phyloP scores from a whole-genome alignment of 2,797 vertebrate species.

The Nannoperca obscura region DNA sequence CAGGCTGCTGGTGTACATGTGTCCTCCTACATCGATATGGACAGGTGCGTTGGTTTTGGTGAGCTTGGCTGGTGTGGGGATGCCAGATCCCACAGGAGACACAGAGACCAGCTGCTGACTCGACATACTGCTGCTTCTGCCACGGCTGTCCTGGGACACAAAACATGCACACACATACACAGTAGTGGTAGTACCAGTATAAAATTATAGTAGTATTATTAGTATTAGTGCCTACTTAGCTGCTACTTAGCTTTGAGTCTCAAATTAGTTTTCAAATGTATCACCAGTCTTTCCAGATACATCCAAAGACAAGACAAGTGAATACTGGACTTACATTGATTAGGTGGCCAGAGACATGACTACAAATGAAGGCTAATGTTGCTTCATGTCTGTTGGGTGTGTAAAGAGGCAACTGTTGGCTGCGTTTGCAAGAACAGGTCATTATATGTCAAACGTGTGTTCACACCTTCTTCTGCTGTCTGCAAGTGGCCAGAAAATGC shows the following conservation, averaged over 20 bases:
- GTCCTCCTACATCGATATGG: slow-evolving; percentile 98
- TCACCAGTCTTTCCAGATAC: no score
- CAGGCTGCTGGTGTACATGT: slow-evolving; percentile 99
- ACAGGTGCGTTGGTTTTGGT: slow-evolving; percentile 96
- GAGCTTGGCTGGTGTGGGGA: slow-evolving; percentile 95
- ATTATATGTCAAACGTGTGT: no score
- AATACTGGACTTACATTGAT: no score
- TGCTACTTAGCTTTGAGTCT: no score
- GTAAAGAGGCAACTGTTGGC: no score
- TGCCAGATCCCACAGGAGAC: slow-evolving; percentile 91
- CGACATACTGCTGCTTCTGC: slow-evolving; percentile 88
- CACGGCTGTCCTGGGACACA: slow-evolving; percentile 88
- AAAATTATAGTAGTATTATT: neutral
- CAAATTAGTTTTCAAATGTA: no score
- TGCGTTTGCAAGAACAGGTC: no score
- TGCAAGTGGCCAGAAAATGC: neutral
- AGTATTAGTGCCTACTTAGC: no score
- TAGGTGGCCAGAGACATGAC: no score
- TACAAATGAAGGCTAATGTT: no score
- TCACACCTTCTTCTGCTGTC: neutral
- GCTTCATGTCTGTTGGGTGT: no score
- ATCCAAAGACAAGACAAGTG: no score
- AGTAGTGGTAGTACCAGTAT: neutral
- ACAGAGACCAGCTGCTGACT: slow-evolving; percentile 89
- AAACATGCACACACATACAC: slow-evolving; percentile 12